Evolutionary conservation across 2,113 vertebrate species (phyloP).

Genomic region (Dromiciops gliroides): DNA sequence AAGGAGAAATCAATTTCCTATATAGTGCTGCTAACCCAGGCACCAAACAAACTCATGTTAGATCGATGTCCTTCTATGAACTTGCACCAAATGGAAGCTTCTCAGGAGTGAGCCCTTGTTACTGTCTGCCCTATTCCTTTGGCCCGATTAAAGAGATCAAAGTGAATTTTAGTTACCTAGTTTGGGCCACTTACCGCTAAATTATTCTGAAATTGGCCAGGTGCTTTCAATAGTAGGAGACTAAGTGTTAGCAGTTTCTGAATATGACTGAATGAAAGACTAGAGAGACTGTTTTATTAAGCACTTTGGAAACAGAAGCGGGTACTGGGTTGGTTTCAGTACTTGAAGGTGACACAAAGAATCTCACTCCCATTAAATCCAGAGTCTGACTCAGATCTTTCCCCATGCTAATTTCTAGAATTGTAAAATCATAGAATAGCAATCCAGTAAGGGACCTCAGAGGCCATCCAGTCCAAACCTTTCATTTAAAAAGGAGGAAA

Average conservation of each 20-base stretch:
- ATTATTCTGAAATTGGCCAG: background rate
- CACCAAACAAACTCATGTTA: background rate
- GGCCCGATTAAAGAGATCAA: constrained; percentile 55
- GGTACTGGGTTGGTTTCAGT: background rate
- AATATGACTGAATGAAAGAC: background rate
- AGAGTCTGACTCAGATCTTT: background rate
- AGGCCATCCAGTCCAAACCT: background rate
- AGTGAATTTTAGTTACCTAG: background rate
- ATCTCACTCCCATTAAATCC: background rate
- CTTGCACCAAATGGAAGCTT: background rate
- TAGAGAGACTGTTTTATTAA: background rate
- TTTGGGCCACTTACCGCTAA: background rate
- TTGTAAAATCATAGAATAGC: background rate
- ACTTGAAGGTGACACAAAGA: background rate
- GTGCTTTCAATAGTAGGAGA: background rate
- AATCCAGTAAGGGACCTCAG: background rate
- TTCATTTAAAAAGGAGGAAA: background rate
- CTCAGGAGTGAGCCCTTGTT: background rate
- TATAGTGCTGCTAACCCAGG: constrained; percentile 19
- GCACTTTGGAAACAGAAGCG: background rate
- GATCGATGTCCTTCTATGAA: background rate
- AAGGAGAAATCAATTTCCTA: constrained; percentile 54
- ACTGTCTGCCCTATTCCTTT: background rate
- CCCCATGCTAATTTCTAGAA: background rate
- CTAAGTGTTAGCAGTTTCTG: background rate